Evolutionary conservation across 2,113 vertebrate genomes (phyloP), one percentile per base, ranked within the genome.

Genomic region (Protomyctophum bolini): DNA sequence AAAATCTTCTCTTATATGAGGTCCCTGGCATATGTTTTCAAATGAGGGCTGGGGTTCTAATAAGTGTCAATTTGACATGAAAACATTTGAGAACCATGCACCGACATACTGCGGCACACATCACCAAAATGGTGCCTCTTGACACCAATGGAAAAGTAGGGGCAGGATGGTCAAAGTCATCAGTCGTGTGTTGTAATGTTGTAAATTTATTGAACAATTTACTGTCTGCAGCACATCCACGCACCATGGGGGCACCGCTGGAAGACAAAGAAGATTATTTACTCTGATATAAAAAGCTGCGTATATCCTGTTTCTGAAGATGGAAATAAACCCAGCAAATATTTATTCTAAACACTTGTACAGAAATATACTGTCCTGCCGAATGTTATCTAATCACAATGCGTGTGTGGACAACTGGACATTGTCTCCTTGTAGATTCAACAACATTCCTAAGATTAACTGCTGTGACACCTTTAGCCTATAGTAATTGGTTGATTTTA

Each of bases 211-310:
- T 1, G 21, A 81, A 84, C 90, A 84, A 76, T 91, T 88, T 88
- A 90, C 88, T 81, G 89, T 89, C 83, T 89, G 77, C 72, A 45
- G 71, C 80, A 87, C 86, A 89, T 93, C 88, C 91, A 91, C 77
- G 77, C 86, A 68, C 82, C 69, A 82, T 83, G 83, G 85, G 70
- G 86, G 76, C 76, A 60, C 63, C 10, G 50, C 72, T 15, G 66
- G 70, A 85, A 79, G 86, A 87, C 85, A 71, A 4, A 8, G 4
- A 48, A 10, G 83, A 76, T 87, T 91, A 90, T 92, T 93, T 90
- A 92, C 85, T 70, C 52, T 86, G 81, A 88, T 91, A 91, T 87
- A 84, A 92, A 93, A 90, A 90, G 85, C 76, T 73, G 66, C 0
- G 66, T 68, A 72, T 68, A 72, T 93, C 92, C 91, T 92, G 89